These are phyloP conservation scores for Leguminivora glycinivorella DNA, from an alignment of 1,140 invertebrate species.

Conservation along the genomic window DNA sequence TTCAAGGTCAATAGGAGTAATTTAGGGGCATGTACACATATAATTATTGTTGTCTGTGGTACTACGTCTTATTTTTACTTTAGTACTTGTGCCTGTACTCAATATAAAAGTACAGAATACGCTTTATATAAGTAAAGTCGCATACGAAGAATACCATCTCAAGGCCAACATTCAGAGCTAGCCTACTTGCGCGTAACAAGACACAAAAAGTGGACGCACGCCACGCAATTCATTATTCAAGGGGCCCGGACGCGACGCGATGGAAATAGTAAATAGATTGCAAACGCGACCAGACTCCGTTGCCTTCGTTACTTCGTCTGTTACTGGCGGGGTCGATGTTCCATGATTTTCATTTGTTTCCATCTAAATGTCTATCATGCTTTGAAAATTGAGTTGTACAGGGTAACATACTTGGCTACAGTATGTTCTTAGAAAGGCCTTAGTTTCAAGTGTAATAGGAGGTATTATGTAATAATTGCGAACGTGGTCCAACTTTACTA, in stretches of 20 bases:
- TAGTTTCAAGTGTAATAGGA: too few species aligned
- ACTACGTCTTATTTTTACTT: too few species aligned
- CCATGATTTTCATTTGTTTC: conserved; percentile 7
- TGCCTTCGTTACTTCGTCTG: conserved; percentile 1
- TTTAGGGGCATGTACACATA: too few species aligned
- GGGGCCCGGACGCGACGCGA: conserved; percentile 39
- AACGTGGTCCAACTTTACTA: too few species aligned
- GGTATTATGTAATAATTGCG: too few species aligned
- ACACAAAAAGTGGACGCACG: conserved; percentile 28
- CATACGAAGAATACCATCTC: not conserved
- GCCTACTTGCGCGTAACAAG: conserved; percentile 24
- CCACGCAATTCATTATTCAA: conserved; percentile 38
- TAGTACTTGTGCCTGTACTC: not conserved
- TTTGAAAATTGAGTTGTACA: not conserved
- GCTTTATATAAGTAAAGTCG: not conserved
- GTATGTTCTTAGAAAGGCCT: not conserved
- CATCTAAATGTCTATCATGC: not conserved
- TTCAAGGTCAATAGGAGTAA: too few species aligned
- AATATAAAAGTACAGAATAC: not conserved
- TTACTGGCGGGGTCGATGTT: not conserved
- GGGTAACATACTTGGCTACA: not conserved
- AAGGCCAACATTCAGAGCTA: conserved; percentile 9
- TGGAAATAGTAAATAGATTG: conserved; percentile 35
- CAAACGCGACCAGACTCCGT: conserved; percentile 17
- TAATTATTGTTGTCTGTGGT: too few species aligned